phyloP scores from a whole-genome alignment of 2,113 vertebrate species.

The Aegithalos caudatus region DNA sequence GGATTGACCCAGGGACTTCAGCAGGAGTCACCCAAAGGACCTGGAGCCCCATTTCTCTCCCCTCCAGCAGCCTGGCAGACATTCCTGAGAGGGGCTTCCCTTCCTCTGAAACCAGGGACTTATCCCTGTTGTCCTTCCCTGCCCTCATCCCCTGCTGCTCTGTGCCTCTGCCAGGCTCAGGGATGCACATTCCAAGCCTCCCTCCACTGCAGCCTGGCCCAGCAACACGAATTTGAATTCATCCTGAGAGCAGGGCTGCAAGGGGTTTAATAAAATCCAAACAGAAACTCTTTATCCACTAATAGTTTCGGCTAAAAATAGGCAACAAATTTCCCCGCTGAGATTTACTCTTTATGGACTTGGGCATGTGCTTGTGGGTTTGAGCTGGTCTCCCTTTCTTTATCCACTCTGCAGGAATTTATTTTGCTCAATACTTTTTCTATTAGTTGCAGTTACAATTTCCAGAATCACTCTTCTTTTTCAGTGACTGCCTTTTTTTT shows the following conservation, averaged over 20 bases:
- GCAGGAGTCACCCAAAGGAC: background rate
- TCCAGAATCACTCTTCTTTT: background rate
- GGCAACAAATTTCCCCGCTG: conserved; percentile 12
- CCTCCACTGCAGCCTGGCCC: background rate
- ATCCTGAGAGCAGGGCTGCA: background rate
- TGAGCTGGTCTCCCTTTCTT: background rate
- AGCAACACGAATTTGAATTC: background rate
- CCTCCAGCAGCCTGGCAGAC: background rate
- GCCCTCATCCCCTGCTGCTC: background rate
- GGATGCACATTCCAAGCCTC: background rate
- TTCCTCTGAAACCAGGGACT: background rate
- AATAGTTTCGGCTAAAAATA: conserved; percentile 49
- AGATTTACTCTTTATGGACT: background rate
- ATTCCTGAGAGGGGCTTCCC: no score
- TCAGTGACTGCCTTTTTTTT: background rate
- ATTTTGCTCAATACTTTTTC: background rate
- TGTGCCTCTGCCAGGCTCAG: background rate
- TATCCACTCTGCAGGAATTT: background rate
- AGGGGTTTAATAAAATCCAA: conserved; percentile 10
- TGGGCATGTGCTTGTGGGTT: background rate
- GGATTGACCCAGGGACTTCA: background rate
- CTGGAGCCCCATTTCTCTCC: background rate
- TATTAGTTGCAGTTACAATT: background rate
- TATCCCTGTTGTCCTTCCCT: background rate
- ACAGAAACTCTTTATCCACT: conserved; percentile 34